phyloP scores from a whole-genome alignment of 2,888 invertebrate genomes.

The Agriopis marginaria region DNA sequence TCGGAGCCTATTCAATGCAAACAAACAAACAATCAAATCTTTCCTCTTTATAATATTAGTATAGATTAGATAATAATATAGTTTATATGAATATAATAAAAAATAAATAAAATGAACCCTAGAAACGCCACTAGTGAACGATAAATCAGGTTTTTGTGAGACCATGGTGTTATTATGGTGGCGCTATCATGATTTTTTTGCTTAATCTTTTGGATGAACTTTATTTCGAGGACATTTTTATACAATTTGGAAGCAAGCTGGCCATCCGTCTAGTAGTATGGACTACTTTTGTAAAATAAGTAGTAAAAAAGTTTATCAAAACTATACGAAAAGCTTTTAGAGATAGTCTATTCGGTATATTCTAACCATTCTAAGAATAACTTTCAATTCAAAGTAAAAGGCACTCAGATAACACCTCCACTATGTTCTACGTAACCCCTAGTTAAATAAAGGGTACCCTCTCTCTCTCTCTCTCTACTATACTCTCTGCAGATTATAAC shows the following conservation, averaged over 20 bases:
- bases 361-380: neutral
- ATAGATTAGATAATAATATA: too few relatives aligned
- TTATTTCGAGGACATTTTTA: neutral
- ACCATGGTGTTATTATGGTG: slow-evolving; percentile 2
- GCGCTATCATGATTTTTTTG: slow-evolving; percentile 11
- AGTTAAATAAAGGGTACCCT: slow-evolving; percentile 8
- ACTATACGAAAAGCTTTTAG: neutral
- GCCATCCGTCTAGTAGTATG: neutral
- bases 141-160: slow-evolving; percentile 16
- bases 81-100: too few relatives aligned
- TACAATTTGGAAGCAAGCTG: neutral
- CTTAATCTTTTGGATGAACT: slow-evolving; percentile 11
- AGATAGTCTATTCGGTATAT: neutral
- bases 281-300: too few relatives aligned
- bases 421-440: neutral
- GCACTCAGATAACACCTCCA: neutral
- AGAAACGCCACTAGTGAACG: neutral
- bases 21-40: too few relatives aligned
- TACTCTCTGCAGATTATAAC: slow-evolving; percentile 12
- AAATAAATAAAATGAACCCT: too few relatives aligned
- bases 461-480: neutral
- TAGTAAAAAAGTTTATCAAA: neutral
- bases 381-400: slow-evolving; percentile 1
- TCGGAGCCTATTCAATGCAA: too few relatives aligned
- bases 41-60: too few relatives aligned